phyloP scores from a whole-genome alignment of 92 coral and sea anemone species.

The Micromussa lordhowensis region DNA sequence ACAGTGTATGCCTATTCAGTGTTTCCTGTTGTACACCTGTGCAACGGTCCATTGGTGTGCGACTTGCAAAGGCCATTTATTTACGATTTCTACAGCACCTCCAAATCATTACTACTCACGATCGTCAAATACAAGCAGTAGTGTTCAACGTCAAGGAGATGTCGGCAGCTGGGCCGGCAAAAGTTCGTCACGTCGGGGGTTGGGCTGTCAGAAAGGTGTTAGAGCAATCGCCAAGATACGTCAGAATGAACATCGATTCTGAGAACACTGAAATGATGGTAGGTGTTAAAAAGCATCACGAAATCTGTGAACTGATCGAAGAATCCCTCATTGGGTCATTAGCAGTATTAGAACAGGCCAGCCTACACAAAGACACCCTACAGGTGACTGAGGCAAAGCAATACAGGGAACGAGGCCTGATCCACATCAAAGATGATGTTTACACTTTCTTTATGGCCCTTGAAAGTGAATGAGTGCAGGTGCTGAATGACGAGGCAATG shows the following conservation, averaged over 20 bases:
- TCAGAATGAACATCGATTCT: constrained; percentile 4
- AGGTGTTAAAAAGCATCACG: constrained; percentile 9
- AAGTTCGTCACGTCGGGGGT: constrained; percentile 42
- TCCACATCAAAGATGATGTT: constrained; percentile 29
- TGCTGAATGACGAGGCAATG: neutral
- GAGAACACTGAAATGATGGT: constrained; percentile 9
- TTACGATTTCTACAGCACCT: constrained; percentile 16
- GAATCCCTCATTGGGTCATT: constrained; percentile 21
- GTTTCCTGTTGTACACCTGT: neutral
- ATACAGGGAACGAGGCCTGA: constrained; percentile 25
- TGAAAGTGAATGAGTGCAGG: neutral
- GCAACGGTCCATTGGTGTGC: neutral
- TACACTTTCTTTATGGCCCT: constrained; percentile 5
- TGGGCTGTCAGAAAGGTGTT: constrained; percentile 18
- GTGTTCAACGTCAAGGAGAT: constrained; percentile 25
- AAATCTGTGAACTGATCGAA: constrained; percentile 26
- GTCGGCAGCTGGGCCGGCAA: constrained; percentile 5
- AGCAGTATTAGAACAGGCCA: neutral
- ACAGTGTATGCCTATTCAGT: neutral
- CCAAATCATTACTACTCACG: neutral
- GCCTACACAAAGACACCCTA: constrained; percentile 29
- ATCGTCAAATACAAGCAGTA: neutral
- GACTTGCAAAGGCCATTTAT: neutral
- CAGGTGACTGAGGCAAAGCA: constrained; percentile 23
- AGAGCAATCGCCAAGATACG: constrained; percentile 15